Evolutionary conservation across 1,140 invertebrate species (phyloP), one percentile per base, ranked within the genome.

Genomic region (Euwallacea similis): DNA sequence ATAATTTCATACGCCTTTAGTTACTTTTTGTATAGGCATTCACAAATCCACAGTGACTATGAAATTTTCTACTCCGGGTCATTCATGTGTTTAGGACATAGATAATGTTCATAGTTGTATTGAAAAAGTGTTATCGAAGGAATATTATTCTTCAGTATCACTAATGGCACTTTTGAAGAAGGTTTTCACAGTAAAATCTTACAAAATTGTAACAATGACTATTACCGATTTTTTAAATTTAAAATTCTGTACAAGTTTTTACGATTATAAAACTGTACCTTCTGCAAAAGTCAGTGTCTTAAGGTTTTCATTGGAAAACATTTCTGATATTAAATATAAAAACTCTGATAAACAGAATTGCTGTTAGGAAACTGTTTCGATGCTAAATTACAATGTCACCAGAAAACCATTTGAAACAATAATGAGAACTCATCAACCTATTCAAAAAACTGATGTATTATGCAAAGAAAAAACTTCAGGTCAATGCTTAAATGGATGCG

Each of bases 1-100:
- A 33, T 33, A 13, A 76, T 79, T 13, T 69, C 72, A 9, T 71
- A 59, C 62, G 74, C 73, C 10, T 47, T 77, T 9, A 9, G 58
- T 15, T n/a, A 73, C 59, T 74, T 79, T 61, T 56, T 77, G 59
- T 56, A 65, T 56, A 55, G 65, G n/a, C n/a, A n/a, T 6, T 33
- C 76, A 59, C 54, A 67, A 42, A 33, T 79, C 61, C 11, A 68
- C 7, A 9, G 66, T 78, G 15, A 76, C 68, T 16, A 69, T 78
- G 71, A 79, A 79, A 73, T 79, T 73, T 74, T 77, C 75, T 16
- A 65, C 66, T 42, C 74, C 78, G 16, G 77, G 76, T 42, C 76
- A 79, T 64, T 73, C 73, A 10, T 70, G 66, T 64, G 50, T 77
- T 10, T 75, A 79, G 53, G 76, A 75, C 73, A 73, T 74, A n/a